Percentiles rank a stretch among this genome's conserved stretches.
Conservation (phyloP, 1,140 invertebrate genomes). For the Pteromalus puparum region DNA sequence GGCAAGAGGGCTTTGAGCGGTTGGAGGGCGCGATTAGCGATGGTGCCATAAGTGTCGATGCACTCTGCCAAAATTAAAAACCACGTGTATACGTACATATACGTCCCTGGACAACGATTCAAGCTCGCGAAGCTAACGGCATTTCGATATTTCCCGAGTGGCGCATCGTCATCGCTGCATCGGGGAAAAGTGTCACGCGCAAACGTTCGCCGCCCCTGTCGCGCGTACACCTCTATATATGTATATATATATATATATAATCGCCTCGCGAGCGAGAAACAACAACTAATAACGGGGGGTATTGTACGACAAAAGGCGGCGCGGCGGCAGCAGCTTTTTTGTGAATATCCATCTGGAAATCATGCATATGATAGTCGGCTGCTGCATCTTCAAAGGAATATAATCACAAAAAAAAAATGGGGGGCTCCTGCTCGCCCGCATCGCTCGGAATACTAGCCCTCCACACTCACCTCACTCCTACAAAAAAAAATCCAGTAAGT, state of each 20-base stretch:
- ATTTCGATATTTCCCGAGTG: slow-evolving; percentile 40
- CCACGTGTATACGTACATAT: background rate
- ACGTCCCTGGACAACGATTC: background rate
- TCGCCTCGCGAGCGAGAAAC: background rate
- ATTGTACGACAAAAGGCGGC: slow-evolving; percentile 7
- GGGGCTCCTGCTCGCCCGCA: too few species aligned
- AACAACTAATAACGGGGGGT: slow-evolving; percentile 38
- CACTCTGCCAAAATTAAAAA: background rate
- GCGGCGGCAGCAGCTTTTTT: background rate
- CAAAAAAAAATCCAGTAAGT: too few species aligned
- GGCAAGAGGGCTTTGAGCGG: too few species aligned
- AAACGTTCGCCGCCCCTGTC: background rate
- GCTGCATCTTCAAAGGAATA: background rate
- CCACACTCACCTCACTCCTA: too few species aligned
- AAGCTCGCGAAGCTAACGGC: slow-evolving; percentile 1
- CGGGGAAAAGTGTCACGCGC: slow-evolving; percentile 42
- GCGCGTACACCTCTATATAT: background rate
- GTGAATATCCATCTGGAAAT: background rate
- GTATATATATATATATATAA: background rate
- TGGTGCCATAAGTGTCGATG: too few species aligned
- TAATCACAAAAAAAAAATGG: too few species aligned
- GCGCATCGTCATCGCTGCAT: slow-evolving; percentile 30
- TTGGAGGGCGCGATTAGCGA: too few species aligned
- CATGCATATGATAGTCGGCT: background rate
- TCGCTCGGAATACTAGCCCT: too few species aligned